Evolutionary conservation across 1,140 invertebrate species (phyloP).

Genomic region (Drosophila ambigua): DNA sequence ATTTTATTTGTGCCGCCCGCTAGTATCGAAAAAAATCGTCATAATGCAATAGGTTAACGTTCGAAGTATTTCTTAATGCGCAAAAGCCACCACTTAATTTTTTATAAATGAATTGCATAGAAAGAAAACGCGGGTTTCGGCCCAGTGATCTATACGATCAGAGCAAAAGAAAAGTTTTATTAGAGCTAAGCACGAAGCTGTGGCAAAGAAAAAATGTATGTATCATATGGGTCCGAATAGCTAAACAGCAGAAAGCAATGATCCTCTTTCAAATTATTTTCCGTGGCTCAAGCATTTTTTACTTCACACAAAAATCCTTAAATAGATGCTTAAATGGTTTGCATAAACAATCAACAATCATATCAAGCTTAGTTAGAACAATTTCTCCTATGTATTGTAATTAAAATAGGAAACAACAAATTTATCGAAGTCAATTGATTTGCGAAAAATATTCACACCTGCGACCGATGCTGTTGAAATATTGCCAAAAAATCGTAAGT

Average conservation of each 20-base stretch:
- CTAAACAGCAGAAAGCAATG: not conserved
- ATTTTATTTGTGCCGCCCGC: slow-evolving; percentile 6
- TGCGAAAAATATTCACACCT: slow-evolving; percentile 94
- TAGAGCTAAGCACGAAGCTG: slow-evolving; percentile 87
- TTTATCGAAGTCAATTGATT: slow-evolving; percentile 87
- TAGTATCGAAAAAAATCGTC: slow-evolving; percentile 14
- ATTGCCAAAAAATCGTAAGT: slow-evolving; percentile 88
- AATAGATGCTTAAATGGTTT: not conserved
- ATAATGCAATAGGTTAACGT: slow-evolving; percentile 11
- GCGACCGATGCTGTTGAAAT: slow-evolving; percentile 90
- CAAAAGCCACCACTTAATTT: slow-evolving; percentile 4
- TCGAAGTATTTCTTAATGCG: slow-evolving; percentile 25
- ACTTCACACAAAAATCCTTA: not conserved
- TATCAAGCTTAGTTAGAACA: slow-evolving; percentile 22
- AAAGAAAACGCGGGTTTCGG: slow-evolving; percentile 89
- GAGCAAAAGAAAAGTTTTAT: slow-evolving; percentile 90
- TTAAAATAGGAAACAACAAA: slow-evolving; percentile 83
- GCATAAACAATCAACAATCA: slow-evolving; percentile 1
- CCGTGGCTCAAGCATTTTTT: not conserved
- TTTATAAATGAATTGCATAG: slow-evolving; percentile 53
- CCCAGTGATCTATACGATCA: slow-evolving; percentile 93
- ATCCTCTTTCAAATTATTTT: no score
- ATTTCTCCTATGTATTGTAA: slow-evolving; percentile 26
- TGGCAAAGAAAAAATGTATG: slow-evolving; percentile 74
- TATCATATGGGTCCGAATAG: not conserved